Evolutionary conservation across 2,113 vertebrate species (phyloP).

Genomic region (Campylorhamphus procurvoides): DNA sequence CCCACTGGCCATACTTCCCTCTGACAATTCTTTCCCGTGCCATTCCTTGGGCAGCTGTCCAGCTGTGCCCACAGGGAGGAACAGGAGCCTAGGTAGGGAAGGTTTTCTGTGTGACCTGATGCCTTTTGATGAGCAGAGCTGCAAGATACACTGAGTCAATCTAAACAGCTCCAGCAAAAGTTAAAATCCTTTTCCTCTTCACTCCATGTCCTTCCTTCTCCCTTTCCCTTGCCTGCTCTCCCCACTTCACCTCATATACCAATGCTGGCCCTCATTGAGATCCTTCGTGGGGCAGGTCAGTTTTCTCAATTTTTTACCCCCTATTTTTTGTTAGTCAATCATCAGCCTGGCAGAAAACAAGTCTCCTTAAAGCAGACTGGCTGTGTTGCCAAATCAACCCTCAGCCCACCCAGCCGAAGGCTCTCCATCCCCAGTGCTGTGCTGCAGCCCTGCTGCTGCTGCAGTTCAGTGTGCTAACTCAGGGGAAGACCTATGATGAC

Average conservation of each 20-base stretch:
- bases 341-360: not conserved
- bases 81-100: not conserved
- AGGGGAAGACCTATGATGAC: not conserved
- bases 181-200: not conserved
- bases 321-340: not conserved
- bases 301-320: not conserved
- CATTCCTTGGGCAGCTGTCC: not conserved
- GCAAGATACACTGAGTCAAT: not conserved
- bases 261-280: not conserved
- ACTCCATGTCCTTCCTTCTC: not conserved
- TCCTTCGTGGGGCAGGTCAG: not conserved
- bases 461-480: not conserved
- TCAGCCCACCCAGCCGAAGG: not conserved
- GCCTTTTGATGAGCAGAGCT: not conserved
- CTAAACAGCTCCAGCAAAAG: not conserved
- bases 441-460: not conserved
- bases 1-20: not conserved
- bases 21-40: accelerated
- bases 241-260: not conserved
- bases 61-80: accelerated
- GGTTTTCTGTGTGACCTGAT: not conserved
- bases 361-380: not conserved
- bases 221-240: not conserved
- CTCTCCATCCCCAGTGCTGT: not conserved
- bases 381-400: not conserved